These are phyloP conservation scores for Endotricha flammealis DNA, from an alignment of 2,888 invertebrate genomes.

Conservation along the genomic window DNA sequence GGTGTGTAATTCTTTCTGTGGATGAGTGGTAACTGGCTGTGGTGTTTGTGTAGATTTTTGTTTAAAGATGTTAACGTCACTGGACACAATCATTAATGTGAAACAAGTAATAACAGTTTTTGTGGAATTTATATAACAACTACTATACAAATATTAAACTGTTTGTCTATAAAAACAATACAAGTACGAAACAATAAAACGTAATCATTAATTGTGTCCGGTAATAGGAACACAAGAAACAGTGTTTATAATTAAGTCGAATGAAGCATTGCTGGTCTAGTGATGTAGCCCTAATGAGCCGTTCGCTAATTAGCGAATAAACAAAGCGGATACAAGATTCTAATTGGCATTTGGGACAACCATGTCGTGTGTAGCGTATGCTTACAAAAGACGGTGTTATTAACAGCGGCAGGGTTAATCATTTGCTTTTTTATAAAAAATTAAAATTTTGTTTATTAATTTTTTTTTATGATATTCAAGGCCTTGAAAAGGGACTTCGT, in stretches of 20 bases:
- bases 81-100: too few species aligned
- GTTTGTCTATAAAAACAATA: neutral
- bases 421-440: too few species aligned
- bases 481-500: too few species aligned
- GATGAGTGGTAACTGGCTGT: too few species aligned
- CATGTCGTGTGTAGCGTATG: constrained; percentile 29
- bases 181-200: constrained; percentile 45
- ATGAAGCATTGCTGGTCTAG: constrained; percentile 66
- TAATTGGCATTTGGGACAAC: constrained; percentile 74
- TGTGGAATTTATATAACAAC: neutral
- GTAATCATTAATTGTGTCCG: constrained; percentile 60
- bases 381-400: neutral
- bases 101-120: too few species aligned
- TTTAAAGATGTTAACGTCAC: too few species aligned
- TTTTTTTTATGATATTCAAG: too few species aligned
- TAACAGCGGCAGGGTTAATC: neutral
- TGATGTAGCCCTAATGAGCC: constrained; percentile 72
- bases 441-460: too few species aligned
- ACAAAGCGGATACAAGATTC: constrained; percentile 70
- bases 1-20: too few species aligned
- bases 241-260: constrained; percentile 74
- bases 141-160: neutral
- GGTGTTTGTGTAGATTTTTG: too few species aligned
- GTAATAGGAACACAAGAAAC: constrained; percentile 61
- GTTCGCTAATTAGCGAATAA: constrained; percentile 74